These are phyloP conservation scores for Castor canadensis DNA, from an alignment of 2,113 vertebrate genomes.

Conservation along the genomic window DNA sequence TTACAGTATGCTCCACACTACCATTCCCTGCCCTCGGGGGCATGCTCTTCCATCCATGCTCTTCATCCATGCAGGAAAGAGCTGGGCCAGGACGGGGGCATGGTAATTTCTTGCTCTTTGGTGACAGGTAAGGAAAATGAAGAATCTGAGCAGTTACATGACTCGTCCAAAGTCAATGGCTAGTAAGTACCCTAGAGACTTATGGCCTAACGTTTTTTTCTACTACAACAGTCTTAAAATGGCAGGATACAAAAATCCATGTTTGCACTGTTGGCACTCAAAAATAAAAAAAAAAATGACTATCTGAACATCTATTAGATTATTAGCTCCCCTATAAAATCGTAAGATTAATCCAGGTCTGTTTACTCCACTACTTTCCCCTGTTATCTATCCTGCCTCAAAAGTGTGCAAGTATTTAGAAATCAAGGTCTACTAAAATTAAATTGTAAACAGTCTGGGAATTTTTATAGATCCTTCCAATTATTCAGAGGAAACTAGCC, in stretches of 20 bases:
- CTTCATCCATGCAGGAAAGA: background rate
- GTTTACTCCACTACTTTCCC: background rate
- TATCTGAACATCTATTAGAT: background rate
- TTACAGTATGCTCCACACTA: background rate
- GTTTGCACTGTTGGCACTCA: background rate
- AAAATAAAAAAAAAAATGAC: background rate
- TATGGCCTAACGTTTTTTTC: constrained; percentile 14
- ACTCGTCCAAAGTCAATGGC: background rate
- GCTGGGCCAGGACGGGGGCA: background rate
- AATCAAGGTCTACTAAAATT: constrained; percentile 2
- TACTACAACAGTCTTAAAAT: background rate
- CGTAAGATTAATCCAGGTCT: background rate
- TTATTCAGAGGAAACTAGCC: background rate
- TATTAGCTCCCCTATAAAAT: no score
- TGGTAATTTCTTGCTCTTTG: background rate
- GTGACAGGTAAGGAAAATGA: constrained; percentile 5
- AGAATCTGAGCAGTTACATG: background rate
- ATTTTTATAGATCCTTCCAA: background rate
- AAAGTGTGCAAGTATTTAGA: background rate
- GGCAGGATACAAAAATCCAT: background rate
- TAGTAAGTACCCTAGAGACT: background rate
- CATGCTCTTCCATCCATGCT: background rate
- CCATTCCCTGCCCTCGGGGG: background rate
- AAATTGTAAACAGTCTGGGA: constrained; percentile 47
- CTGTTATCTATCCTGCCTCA: background rate